A percentile compares a stretch with the other conserved stretches of the same genome.
phyloP scores from a whole-genome alignment of 2,797 vertebrate species.

The Spinibarbus caldwelli region DNA sequence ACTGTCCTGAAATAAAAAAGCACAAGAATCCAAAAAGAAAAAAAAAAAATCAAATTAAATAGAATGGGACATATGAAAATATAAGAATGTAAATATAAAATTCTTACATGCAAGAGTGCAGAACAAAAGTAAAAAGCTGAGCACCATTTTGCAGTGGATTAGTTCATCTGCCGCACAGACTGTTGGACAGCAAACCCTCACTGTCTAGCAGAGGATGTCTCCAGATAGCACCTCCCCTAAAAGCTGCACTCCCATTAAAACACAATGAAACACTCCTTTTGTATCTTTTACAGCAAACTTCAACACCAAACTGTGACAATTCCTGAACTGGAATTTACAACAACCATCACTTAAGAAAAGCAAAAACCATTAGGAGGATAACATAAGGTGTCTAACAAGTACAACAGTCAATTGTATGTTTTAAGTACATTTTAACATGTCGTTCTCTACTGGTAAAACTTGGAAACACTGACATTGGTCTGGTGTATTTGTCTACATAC shows the following conservation, averaged over 20 bases:
- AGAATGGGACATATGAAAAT: too few species aligned
- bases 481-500: too few species aligned
- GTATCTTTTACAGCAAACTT: not conserved
- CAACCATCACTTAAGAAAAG: too few species aligned
- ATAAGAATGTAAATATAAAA: not conserved
- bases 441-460: too few species aligned
- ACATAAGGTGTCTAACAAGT: not conserved
- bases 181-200: not conserved
- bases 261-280: not conserved
- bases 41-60: too few species aligned
- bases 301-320: not conserved
- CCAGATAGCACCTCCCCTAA: not conserved
- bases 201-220: not conserved
- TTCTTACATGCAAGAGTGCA: not conserved
- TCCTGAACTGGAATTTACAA: not conserved
- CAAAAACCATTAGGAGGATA: too few species aligned
- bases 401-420: not conserved
- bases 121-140: not conserved
- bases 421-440: too few species aligned
- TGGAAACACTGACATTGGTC: too few species aligned
- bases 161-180: not conserved
- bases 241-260: not conserved
- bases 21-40: not conserved
- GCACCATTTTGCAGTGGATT: constrained; percentile 12
- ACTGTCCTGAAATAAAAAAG: not conserved